Conservation (phyloP, 2,888 invertebrate species). For the Tubulanus polymorphus region DNA sequence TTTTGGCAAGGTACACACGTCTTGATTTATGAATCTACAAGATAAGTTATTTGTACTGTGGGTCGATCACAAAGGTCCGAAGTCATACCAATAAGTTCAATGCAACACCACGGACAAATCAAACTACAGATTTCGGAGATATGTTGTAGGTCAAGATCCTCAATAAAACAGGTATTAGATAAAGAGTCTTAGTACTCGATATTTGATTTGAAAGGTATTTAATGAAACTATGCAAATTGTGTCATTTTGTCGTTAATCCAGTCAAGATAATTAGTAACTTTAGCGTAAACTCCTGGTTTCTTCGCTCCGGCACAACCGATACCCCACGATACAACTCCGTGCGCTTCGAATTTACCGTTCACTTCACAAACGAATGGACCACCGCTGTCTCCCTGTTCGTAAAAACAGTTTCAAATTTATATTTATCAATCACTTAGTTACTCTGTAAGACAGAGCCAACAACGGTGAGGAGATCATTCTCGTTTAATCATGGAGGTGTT, state of each 20-base stretch:
- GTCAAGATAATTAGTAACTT: constrained; percentile 33
- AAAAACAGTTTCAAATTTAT: background rate
- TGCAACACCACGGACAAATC: too few relatives aligned
- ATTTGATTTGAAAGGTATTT: too few relatives aligned
- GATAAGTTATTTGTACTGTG: too few relatives aligned
- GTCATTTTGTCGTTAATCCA: constrained; percentile 34
- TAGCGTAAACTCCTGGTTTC: constrained; percentile 49
- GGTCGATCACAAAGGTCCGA: too few relatives aligned
- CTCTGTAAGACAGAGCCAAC: background rate
- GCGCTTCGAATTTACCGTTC: constrained; percentile 20
- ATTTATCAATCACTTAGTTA: background rate
- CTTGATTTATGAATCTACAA: too few relatives aligned
- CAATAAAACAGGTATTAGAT: too few relatives aligned
- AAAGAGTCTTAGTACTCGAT: too few relatives aligned
- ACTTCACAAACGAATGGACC: constrained; percentile 43
- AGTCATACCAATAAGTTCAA: too few relatives aligned
- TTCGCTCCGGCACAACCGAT: constrained; percentile 43
- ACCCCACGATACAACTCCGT: constrained; percentile 49
- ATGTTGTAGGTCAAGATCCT: too few relatives aligned
- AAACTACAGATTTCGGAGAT: too few relatives aligned
- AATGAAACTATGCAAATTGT: too few relatives aligned
- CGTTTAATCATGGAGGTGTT: background rate
- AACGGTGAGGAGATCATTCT: background rate
- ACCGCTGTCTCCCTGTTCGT: constrained; percentile 48
- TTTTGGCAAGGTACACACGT: too few relatives aligned